Evolutionary conservation across 2,113 vertebrate genomes (phyloP).

Genomic region (Chaenogobius annularis): DNA sequence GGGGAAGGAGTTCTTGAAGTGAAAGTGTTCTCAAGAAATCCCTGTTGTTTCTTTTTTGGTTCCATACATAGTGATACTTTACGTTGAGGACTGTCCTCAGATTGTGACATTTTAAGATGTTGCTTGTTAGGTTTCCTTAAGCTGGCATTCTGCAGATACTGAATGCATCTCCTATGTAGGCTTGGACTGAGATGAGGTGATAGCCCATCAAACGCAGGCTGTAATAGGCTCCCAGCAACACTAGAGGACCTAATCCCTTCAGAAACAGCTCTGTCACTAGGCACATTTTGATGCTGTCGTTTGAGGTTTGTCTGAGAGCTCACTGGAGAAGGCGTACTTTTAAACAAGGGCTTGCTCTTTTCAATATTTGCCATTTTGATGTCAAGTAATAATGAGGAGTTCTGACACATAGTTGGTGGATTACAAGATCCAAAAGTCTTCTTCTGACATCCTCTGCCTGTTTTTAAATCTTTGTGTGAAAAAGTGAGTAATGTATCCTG

Average conservation of each 20-base stretch:
- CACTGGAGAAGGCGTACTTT: conserved; percentile 23
- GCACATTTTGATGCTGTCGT: conserved; percentile 21
- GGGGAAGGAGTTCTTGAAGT: background rate
- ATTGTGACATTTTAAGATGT: conserved; percentile 4
- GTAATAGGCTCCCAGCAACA: conserved; percentile 24
- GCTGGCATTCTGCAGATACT: conserved; percentile 19
- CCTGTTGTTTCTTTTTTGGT: conserved; percentile 22
- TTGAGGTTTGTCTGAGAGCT: conserved; percentile 29
- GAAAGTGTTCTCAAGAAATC: conserved; percentile 6
- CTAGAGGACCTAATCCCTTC: conserved; percentile 24
- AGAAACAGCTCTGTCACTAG: conserved; percentile 21
- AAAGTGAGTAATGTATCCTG: conserved; percentile 54
- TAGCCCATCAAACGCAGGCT: conserved; percentile 23
- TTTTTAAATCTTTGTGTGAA: conserved; percentile 24
- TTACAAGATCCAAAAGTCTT: conserved; percentile 19
- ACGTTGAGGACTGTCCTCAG: conserved; percentile 5
- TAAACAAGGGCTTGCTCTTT: conserved; percentile 27
- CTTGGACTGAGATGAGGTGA: conserved; percentile 16
- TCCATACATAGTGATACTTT: conserved; percentile 13
- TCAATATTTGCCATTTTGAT: conserved; percentile 45
- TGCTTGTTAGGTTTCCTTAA: conserved; percentile 16
- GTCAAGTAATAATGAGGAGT: conserved; percentile 22
- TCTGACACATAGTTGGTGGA: conserved; percentile 19
- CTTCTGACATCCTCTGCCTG: conserved; percentile 13
- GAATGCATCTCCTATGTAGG: conserved; percentile 29